These are phyloP conservation scores for Marmota monax DNA, from an alignment of 2,113 vertebrate species.

Conservation along the genomic window DNA sequence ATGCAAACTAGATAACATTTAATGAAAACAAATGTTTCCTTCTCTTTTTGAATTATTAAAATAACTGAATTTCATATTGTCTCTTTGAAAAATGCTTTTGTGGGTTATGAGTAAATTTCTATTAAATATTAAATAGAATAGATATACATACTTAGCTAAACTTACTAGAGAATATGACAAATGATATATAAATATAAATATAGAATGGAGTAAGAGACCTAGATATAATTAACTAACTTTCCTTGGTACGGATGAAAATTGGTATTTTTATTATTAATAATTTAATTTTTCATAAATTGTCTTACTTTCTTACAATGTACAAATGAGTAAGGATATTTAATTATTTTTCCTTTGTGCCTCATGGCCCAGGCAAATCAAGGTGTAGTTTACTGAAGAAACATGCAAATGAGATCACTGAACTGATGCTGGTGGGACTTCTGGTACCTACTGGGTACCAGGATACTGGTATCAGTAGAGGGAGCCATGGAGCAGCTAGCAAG, in stretches of 20 bases:
- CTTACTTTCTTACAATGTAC: neutral
- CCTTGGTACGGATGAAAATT: neutral
- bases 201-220: neutral
- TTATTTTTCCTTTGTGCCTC: neutral
- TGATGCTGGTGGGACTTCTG: neutral
- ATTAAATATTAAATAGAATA: neutral
- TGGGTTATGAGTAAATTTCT: neutral
- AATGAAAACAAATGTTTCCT: conserved; percentile 43
- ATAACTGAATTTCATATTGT: neutral
- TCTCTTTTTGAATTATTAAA: neutral
- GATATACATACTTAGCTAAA: conserved; percentile 12
- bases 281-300: neutral
- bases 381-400: neutral
- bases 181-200: neutral
- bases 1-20: neutral
- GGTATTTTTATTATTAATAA: neutral
- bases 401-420: neutral
- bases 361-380: neutral
- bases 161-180: neutral
- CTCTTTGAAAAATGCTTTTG: conserved; percentile 1
- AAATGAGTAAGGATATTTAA: neutral
- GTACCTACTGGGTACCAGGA: neutral
- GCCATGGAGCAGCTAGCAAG: neutral
- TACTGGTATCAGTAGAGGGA: neutral
- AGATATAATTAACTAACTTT: neutral